Conservation (phyloP, 2,888 invertebrate genomes). For the Noctua comes region DNA sequence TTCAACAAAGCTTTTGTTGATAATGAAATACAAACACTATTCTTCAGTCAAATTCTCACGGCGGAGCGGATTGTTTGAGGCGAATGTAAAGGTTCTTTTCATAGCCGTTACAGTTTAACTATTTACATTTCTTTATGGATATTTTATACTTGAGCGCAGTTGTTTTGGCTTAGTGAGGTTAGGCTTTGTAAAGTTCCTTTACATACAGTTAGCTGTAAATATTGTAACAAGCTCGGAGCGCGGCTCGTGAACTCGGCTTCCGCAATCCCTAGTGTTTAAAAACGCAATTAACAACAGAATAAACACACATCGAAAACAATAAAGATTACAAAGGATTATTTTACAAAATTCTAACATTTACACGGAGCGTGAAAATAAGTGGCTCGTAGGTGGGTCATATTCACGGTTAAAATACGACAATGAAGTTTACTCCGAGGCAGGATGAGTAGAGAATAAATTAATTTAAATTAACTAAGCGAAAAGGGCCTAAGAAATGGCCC, state of each 20-base stretch:
- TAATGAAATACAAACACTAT: conserved; percentile 89
- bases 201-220: conserved; percentile 23
- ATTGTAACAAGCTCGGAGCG: conserved; percentile 29
- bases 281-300: conserved; percentile 40
- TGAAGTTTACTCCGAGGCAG: conserved; percentile 77
- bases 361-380: conserved; percentile 61
- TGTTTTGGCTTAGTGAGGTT: conserved; percentile 51
- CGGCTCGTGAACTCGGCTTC: conserved; percentile 28
- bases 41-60: conserved; percentile 81
- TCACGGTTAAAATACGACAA: conserved; percentile 74
- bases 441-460: conserved; percentile 84
- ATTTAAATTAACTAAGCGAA: conserved; percentile 87
- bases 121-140: conserved; percentile 62
- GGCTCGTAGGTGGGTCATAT: conserved; percentile 67
- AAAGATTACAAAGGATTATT: conserved; percentile 58
- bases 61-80: conserved; percentile 81
- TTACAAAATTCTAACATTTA: conserved; percentile 60
- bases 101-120: conserved; percentile 66
- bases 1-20: conserved; percentile 87
- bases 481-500: conserved; percentile 84
- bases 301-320: conserved; percentile 50
- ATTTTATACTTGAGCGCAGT: conserved; percentile 56
- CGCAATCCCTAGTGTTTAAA: conserved; percentile 38
- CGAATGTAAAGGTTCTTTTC: conserved; percentile 77
- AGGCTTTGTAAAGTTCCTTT: conserved; percentile 38